Conservation (phyloP, 2,888 invertebrate species). For the Sarcophaga subvicina region DNA sequence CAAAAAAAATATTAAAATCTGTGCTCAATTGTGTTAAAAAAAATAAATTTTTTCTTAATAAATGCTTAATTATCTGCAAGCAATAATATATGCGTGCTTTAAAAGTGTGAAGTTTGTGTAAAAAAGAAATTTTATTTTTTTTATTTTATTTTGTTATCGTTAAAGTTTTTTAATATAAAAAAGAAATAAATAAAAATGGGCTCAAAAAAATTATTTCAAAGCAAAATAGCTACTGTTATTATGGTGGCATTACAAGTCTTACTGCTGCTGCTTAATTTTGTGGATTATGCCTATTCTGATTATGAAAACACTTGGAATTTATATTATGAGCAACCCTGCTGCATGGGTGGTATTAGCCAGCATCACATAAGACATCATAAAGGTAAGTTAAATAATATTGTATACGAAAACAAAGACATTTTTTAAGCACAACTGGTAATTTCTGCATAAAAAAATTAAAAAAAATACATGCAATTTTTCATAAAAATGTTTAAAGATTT, state of each 20-base stretch:
- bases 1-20: slow-evolving; percentile 6
- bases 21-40: background rate
- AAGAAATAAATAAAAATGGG: slow-evolving; percentile 48
- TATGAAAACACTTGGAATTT: slow-evolving; percentile 87
- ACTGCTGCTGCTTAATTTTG: slow-evolving; percentile 77
- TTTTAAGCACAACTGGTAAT: background rate
- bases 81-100: slow-evolving; percentile 6
- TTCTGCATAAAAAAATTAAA: no score
- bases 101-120: slow-evolving; percentile 7
- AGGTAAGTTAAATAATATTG: slow-evolving; percentile 83
- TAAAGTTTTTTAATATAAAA: background rate
- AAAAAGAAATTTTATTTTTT: slow-evolving; percentile 8
- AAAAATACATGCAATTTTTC: no score
- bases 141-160: slow-evolving; percentile 26
- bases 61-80: background rate
- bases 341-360: slow-evolving; percentile 83
- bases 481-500: no score
- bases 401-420: background rate
- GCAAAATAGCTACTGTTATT: slow-evolving; percentile 71
- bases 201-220: slow-evolving; percentile 58
- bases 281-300: slow-evolving; percentile 82
- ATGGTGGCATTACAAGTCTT: slow-evolving; percentile 74
- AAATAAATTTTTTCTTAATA: slow-evolving; percentile 7
- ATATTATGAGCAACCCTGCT: slow-evolving; percentile 90
- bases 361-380: slow-evolving; percentile 88